Conservation (phyloP, 2,797 vertebrate genomes). For the Toxotes lorentzi region DNA sequence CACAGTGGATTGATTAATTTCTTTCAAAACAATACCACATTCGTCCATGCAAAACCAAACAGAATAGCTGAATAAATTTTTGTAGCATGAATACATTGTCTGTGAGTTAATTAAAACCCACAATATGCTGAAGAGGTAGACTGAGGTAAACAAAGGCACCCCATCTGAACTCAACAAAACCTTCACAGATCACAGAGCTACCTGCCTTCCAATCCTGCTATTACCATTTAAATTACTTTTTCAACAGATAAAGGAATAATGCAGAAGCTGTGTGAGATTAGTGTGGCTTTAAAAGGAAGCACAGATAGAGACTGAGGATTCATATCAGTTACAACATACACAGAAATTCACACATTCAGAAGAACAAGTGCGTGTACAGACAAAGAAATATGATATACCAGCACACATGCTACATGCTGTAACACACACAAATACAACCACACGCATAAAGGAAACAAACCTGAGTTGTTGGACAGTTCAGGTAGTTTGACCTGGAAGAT, state of each 20-base stretch:
- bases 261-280: slow-evolving; percentile 31
- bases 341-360: background rate
- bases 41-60: slow-evolving; percentile 21
- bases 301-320: slow-evolving; percentile 10
- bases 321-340: slow-evolving; percentile 18
- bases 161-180: slow-evolving; percentile 52
- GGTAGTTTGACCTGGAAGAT: slow-evolving; percentile 93
- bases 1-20: slow-evolving; percentile 28
- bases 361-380: background rate
- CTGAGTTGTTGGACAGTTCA: slow-evolving; percentile 84
- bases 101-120: slow-evolving; percentile 47
- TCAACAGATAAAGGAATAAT: slow-evolving; percentile 60
- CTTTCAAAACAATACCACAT: slow-evolving; percentile 43
- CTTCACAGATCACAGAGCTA: slow-evolving; percentile 48
- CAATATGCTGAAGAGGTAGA: slow-evolving; percentile 21
- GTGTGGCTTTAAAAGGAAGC: slow-evolving; percentile 20
- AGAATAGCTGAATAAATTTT: slow-evolving; percentile 18
- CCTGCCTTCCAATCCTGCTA: background rate
- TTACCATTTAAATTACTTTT: slow-evolving; percentile 74
- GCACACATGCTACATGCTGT: background rate
- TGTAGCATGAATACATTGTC: slow-evolving; percentile 34
- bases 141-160: slow-evolving; percentile 49
- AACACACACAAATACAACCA: background rate
- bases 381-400: background rate
- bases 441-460: slow-evolving; percentile 70